These are phyloP conservation scores for Prorops nasuta DNA, from an alignment of 1,140 invertebrate species.

Conservation along the genomic window DNA sequence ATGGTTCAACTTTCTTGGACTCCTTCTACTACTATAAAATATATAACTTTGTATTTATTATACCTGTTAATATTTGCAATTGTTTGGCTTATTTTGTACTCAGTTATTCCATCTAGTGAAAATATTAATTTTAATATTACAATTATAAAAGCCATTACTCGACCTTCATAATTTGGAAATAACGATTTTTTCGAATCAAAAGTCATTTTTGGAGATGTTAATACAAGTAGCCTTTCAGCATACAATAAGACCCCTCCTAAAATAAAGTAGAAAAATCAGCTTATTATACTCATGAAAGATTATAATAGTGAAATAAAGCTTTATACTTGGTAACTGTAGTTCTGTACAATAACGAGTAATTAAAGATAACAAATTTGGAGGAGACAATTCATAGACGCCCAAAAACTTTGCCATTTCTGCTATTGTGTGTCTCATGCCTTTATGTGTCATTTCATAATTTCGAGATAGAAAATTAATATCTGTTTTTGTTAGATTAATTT, in stretches of 20 bases:
- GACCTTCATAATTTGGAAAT: slow-evolving; percentile 63
- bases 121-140: slow-evolving; percentile 64
- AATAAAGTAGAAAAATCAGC: slow-evolving; percentile 10
- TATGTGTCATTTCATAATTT: slow-evolving; percentile 43
- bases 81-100: slow-evolving; percentile 59
- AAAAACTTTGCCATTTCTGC: slow-evolving; percentile 49
- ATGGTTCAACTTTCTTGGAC: too few species aligned
- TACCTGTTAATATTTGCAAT: slow-evolving; percentile 55
- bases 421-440: slow-evolving; percentile 35
- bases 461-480: slow-evolving; percentile 36
- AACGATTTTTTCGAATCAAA: slow-evolving; percentile 21
- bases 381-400: slow-evolving; percentile 37
- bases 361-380: slow-evolving; percentile 55
- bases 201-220: slow-evolving; percentile 47
- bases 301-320: slow-evolving; percentile 8
- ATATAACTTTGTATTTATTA: too few species aligned
- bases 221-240: slow-evolving; percentile 46
- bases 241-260: slow-evolving; percentile 44
- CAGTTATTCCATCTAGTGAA: slow-evolving; percentile 64
- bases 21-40: too few species aligned
- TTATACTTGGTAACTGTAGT: slow-evolving; percentile 56
- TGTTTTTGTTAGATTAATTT: slow-evolving; percentile 38
- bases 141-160: slow-evolving; percentile 64
- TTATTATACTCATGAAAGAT: background rate
- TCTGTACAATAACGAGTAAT: slow-evolving; percentile 58